Conservation (phyloP, 2,888 invertebrate genomes). For the Hypselothyrea guttata region DNA sequence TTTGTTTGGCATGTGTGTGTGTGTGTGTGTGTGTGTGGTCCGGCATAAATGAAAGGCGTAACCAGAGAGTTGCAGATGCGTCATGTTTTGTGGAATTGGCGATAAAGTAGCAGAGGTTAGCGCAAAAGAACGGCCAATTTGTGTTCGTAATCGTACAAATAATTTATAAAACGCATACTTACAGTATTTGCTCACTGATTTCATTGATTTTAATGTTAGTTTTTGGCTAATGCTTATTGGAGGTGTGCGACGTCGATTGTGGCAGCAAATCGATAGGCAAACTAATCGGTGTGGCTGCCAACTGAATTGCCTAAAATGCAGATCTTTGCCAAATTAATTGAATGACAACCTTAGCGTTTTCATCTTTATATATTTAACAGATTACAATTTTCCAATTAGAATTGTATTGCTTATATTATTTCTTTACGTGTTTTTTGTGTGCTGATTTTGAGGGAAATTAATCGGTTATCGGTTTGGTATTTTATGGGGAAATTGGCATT, state of each 20-base stretch:
- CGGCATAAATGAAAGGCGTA: conserved; percentile 66
- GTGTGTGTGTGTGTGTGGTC: conserved; percentile 50
- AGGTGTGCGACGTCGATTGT: conserved; percentile 40
- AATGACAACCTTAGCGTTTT: too few relatives aligned
- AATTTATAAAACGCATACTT: conserved; percentile 36
- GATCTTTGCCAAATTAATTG: not conserved
- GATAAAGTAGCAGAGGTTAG: conserved; percentile 55
- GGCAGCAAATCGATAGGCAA: conserved; percentile 35
- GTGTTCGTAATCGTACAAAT: conserved; percentile 46
- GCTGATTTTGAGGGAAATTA: conserved; percentile 18
- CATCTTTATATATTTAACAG: too few relatives aligned
- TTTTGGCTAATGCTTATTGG: conserved; percentile 35
- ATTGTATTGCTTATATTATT: too few relatives aligned
- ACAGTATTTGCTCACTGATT: conserved; percentile 51
- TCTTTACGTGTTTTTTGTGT: too few relatives aligned
- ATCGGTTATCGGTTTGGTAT: conserved; percentile 8
- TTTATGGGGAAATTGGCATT: conserved; percentile 1
- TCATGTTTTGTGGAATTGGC: conserved; percentile 71
- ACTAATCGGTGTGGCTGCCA: conserved; percentile 27
- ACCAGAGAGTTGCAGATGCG: conserved; percentile 67
- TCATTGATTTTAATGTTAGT: conserved; percentile 47
- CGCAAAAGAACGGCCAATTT: not conserved
- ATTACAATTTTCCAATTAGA: too few relatives aligned
- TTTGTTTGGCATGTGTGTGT: conserved; percentile 42
- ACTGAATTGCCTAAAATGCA: not conserved